A percentile compares a stretch with the other conserved stretches of the same genome.
These are phyloP conservation scores for Scalopus aquaticus DNA, from an alignment of 2,113 vertebrate species.

Conservation along the genomic window DNA sequence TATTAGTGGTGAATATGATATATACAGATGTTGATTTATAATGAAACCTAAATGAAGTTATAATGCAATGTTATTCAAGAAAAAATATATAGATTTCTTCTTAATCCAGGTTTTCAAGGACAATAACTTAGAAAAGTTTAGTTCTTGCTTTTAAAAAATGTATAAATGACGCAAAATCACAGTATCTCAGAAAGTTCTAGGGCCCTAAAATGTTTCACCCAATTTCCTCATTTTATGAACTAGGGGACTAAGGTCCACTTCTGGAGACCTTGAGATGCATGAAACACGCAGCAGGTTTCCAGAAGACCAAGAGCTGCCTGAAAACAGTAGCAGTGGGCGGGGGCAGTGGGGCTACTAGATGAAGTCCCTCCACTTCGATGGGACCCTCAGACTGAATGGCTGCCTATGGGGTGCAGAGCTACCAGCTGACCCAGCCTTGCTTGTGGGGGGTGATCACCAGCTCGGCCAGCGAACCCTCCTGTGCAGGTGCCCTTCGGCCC, in stretches of 20 bases:
- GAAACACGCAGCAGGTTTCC: neutral
- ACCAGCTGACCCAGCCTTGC: neutral
- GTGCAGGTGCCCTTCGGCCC: neutral
- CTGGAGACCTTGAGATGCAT: neutral
- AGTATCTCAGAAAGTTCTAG: neutral
- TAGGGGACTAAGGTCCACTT: neutral
- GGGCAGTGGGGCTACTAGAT: no score
- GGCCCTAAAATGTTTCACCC: neutral
- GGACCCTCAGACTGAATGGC: neutral
- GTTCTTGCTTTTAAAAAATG: neutral
- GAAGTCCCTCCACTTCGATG: neutral
- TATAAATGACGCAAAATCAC: slow-evolving; percentile 10
- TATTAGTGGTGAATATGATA: no score
- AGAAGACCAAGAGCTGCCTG: neutral
- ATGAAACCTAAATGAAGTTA: no score
- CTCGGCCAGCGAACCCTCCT: neutral
- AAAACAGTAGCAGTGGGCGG: neutral
- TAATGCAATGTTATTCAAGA: no score
- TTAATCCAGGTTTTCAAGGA: slow-evolving; percentile 10
- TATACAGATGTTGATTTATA: no score
- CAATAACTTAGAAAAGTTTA: neutral
- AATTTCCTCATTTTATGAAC: neutral
- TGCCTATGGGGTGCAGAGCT: neutral
- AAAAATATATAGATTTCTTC: neutral
- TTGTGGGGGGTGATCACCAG: no score